phyloP scores from a whole-genome alignment of 2,888 invertebrate genomes.

The Lampropteryx suffumata region DNA sequence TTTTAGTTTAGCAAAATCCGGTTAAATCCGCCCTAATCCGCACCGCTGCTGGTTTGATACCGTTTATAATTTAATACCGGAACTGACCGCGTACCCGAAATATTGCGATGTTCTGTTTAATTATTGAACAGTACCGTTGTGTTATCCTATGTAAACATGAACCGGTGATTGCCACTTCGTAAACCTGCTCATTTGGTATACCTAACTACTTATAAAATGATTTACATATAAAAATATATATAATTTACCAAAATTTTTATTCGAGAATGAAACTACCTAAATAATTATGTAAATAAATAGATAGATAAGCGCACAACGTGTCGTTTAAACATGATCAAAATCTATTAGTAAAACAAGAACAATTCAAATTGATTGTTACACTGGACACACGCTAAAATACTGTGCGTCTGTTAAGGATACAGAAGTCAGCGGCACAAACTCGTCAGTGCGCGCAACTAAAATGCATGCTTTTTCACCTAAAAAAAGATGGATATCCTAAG shows the following conservation, averaged over 20 bases:
- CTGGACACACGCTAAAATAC: slow-evolving; percentile 52
- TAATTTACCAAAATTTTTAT: too few relatives aligned
- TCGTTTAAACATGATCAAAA: slow-evolving; percentile 50
- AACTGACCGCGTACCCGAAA: slow-evolving; percentile 28
- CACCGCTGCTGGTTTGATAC: slow-evolving; percentile 31
- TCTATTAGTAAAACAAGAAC: slow-evolving; percentile 59
- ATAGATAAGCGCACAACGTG: slow-evolving; percentile 42
- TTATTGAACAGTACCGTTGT: slow-evolving; percentile 16
- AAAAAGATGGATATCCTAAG: too few relatives aligned
- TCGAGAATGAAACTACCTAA: too few relatives aligned
- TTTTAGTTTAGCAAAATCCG: slow-evolving; percentile 5
- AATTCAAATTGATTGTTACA: slow-evolving; percentile 54
- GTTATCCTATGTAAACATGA: slow-evolving; percentile 21
- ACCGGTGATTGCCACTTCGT: slow-evolving; percentile 1
- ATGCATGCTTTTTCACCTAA: too few relatives aligned
- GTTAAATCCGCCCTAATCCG: slow-evolving; percentile 28
- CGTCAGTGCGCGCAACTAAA: too few relatives aligned
- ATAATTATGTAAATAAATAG: too few relatives aligned
- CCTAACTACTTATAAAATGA: too few relatives aligned
- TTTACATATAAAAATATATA: too few relatives aligned
- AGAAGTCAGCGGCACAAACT: too few relatives aligned
- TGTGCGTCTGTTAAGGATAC: slow-evolving; percentile 40
- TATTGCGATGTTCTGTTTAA: slow-evolving; percentile 25
- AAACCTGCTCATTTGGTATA: not conserved
- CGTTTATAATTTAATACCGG: slow-evolving; percentile 34